Conservation (phyloP, 2,797 vertebrate genomes). For the Antennarius maculatus region DNA sequence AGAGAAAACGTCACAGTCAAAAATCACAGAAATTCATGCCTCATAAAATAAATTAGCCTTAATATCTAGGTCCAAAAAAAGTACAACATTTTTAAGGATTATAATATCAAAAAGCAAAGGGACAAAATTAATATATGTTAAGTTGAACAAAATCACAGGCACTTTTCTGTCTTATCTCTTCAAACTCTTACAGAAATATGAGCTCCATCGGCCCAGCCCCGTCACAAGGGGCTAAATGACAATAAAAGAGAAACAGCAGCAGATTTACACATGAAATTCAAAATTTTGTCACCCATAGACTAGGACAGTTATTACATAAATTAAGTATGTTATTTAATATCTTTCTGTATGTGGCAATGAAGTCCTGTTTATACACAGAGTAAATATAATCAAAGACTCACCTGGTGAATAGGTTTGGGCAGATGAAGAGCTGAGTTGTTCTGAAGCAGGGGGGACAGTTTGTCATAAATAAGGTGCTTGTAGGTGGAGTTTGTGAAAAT, state of each 20-base stretch:
- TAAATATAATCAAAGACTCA: slow-evolving; percentile 47
- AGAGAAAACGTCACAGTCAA: neutral
- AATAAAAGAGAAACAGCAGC: neutral
- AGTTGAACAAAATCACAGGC: neutral
- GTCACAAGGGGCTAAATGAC: neutral
- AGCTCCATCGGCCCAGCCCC: neutral
- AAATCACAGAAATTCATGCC: neutral
- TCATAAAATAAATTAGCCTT: neutral
- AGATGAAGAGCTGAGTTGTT: slow-evolving; percentile 32
- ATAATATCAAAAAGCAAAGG: neutral
- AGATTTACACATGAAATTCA: neutral
- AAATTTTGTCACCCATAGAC: neutral
- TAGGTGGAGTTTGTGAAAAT: slow-evolving; percentile 71
- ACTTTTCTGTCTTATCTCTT: neutral
- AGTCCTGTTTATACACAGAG: neutral
- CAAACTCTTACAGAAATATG: neutral
- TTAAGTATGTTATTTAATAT: neutral
- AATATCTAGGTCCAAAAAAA: neutral
- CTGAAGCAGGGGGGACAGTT: slow-evolving; percentile 39
- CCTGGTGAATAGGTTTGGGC: slow-evolving; percentile 57
- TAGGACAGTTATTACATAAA: neutral
- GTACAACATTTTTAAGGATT: neutral
- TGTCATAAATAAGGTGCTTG: slow-evolving; percentile 52
- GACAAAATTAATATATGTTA: too few species aligned
- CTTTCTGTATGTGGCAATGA: neutral